Percentiles rank a stretch among this genome's conserved stretches.
Evolutionary conservation across 2,113 vertebrate species (phyloP).

Genomic region (Ailuropoda melanoleuca): DNA sequence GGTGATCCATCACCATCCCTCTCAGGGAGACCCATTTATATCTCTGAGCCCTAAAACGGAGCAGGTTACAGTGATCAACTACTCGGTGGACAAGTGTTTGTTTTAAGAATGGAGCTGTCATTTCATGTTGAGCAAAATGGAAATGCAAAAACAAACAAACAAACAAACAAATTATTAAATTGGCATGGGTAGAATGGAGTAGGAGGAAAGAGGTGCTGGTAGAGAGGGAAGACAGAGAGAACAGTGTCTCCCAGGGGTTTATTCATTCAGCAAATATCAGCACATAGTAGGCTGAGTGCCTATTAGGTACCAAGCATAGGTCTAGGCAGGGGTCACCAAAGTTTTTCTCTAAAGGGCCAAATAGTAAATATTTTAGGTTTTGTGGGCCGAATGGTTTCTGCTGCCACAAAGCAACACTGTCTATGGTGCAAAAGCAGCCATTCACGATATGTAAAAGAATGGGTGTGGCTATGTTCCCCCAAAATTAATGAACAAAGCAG

Average conservation of each 20-base stretch:
- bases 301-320: not conserved
- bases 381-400: not conserved
- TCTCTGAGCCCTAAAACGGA: conserved; percentile 77
- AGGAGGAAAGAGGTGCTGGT: not conserved
- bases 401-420: not conserved
- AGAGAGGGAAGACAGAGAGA: not conserved
- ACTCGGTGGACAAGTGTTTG: conserved; percentile 68
- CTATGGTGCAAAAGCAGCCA: not conserved
- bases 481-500: conserved; percentile 1
- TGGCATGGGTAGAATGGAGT: too few species aligned
- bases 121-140: conserved; percentile 29
- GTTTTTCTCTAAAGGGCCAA: not conserved
- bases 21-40: conserved; percentile 82
- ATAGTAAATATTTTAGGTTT: not conserved
- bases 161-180: not conserved
- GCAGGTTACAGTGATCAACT: conserved; percentile 78
- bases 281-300: not conserved
- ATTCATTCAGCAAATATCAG: not conserved
- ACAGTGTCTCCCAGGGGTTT: not conserved
- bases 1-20: conserved; percentile 83
- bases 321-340: conserved; percentile 61
- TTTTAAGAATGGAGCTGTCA: conserved; percentile 81
- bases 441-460: not conserved
- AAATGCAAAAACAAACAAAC: conserved; percentile 49
- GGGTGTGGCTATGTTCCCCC: not conserved